Percentiles rank a stretch among this genome's conserved stretches.
phyloP scores from a whole-genome alignment of 2,113 vertebrate species.

The Pica pica region DNA sequence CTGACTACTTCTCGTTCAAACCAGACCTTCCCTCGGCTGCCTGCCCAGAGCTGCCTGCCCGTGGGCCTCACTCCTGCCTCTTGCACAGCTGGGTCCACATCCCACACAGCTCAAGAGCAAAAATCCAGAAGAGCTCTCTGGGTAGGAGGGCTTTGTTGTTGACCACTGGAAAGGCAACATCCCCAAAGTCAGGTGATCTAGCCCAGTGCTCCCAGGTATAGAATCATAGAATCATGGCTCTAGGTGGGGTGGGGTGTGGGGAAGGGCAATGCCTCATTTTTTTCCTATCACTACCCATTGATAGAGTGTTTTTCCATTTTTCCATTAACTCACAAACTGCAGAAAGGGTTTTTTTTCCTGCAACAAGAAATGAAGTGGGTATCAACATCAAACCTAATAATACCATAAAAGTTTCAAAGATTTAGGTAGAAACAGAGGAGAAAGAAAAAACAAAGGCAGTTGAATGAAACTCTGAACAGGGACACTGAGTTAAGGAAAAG shows the following conservation, averaged over 20 bases:
- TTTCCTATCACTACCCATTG: too few relatives aligned
- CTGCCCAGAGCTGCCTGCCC: not conserved
- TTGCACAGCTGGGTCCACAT: not conserved
- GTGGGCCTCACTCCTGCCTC: not conserved
- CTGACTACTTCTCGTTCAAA: not conserved
- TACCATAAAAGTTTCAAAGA: too few relatives aligned
- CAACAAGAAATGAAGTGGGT: too few relatives aligned
- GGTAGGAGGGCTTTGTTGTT: not conserved
- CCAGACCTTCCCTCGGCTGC: not conserved
- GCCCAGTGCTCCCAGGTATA: not conserved
- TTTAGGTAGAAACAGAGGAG: too few relatives aligned
- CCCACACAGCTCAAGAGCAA: not conserved
- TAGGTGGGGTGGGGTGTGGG: fast-evolving
- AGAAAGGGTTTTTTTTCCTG: too few relatives aligned
- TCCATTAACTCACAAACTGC: too few relatives aligned
- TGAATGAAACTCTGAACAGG: too few relatives aligned
- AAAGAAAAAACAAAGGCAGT: too few relatives aligned
- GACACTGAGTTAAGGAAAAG: too few relatives aligned
- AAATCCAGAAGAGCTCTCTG: not conserved
- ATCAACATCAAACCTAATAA: too few relatives aligned
- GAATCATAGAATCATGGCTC: not conserved
- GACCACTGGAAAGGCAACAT: not conserved
- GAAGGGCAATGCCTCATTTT: not conserved
- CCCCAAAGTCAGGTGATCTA: not conserved
- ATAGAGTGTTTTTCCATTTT: too few relatives aligned